Evolutionary conservation across 2,113 vertebrate genomes (phyloP).

Genomic region (Amia ocellicauda): DNA sequence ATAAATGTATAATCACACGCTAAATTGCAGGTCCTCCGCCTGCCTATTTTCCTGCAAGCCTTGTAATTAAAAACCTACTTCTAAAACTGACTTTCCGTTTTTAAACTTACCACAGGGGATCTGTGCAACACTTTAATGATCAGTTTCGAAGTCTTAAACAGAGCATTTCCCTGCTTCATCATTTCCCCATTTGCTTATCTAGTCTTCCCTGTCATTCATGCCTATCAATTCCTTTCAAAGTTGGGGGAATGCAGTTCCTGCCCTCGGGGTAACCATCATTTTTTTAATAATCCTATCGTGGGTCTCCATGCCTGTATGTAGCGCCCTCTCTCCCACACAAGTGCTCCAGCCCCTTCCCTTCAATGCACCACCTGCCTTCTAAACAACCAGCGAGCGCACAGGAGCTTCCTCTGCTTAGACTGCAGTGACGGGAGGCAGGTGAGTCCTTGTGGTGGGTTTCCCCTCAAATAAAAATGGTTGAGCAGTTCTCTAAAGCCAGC

Average conservation of each 20-base stretch:
- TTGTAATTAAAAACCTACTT: constrained; percentile 14
- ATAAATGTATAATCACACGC: background rate
- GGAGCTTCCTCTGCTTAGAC: too few relatives aligned
- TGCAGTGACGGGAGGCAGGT: too few relatives aligned
- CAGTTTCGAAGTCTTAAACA: background rate
- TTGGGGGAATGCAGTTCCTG: background rate
- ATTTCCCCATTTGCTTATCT: background rate
- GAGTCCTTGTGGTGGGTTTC: too few relatives aligned
- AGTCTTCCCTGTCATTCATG: background rate
- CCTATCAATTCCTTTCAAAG: background rate
- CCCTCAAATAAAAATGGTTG: too few relatives aligned
- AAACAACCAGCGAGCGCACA: constrained; percentile 12
- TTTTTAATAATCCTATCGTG: background rate
- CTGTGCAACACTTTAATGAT: background rate
- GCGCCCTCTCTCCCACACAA: background rate
- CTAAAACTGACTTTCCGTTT: constrained; percentile 2
- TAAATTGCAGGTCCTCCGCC: constrained; percentile 2
- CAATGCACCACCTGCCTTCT: constrained; percentile 1
- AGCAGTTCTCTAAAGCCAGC: too few relatives aligned
- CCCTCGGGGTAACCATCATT: background rate
- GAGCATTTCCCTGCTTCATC: background rate
- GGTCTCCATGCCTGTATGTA: background rate
- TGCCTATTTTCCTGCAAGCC: background rate
- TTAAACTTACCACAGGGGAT: background rate
- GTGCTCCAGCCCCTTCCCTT: background rate